phyloP scores from a whole-genome alignment of 1,140 invertebrate species.

The Chionoecetes opilio region DNA sequence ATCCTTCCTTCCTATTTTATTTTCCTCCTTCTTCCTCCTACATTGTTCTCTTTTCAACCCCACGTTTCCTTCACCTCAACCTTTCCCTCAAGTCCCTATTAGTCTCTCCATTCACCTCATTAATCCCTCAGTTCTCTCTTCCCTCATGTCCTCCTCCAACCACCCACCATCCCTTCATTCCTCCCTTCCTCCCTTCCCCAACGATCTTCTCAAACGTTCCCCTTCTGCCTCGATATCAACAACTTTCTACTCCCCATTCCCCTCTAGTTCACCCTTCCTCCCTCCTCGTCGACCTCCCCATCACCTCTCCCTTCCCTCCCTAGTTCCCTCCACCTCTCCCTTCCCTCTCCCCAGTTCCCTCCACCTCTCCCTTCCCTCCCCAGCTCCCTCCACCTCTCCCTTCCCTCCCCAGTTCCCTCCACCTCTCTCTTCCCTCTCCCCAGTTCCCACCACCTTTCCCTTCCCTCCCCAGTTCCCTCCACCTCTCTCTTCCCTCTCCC shows the following conservation, averaged over 20 bases:
- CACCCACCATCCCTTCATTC: neutral
- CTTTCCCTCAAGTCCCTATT: too few species aligned
- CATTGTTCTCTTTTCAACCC: too few species aligned
- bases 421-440: neutral
- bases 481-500: neutral
- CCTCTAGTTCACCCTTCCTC: neutral
- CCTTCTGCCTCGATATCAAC: neutral
- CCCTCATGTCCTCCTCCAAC: neutral
- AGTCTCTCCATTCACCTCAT: too few species aligned
- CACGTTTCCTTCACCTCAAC: too few species aligned
- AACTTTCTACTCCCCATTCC: neutral
- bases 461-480: neutral
- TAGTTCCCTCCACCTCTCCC: too few species aligned
- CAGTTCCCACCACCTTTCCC: neutral
- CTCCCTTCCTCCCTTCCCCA: neutral
- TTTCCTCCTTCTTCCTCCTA: too few species aligned
- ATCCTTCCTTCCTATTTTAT: too few species aligned
- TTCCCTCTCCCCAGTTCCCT: neutral
- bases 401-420: neutral
- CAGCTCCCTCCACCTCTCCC: neutral
- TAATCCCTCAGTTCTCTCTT: neutral
- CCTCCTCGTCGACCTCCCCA: neutral
- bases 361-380: neutral
- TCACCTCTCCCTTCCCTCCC: neutral
- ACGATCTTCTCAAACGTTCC: neutral